Evolutionary conservation across 2,113 vertebrate species (phyloP), one percentile per base, ranked within the genome.

Genomic region (Noturus placidus): DNA sequence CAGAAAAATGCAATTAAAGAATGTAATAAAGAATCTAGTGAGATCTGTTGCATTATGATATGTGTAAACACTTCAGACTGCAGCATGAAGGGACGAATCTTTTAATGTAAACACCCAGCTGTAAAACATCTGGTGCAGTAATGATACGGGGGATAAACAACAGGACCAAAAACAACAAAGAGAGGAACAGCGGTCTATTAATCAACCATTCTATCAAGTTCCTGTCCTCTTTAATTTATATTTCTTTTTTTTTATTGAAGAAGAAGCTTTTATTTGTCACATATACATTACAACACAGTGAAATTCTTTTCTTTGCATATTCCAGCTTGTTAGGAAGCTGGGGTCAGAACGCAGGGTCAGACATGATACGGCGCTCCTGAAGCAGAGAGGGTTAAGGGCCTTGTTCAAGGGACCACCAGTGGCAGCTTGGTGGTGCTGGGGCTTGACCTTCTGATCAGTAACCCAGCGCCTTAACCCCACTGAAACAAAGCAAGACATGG

Each of bases 131-230:
- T 42, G 52, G 19, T 3, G 30, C 46, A 2, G 35, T 30, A 77
- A 59, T 76, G 13, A 59, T 85, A 33, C 7, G n/a, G 13, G n/a
- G 50, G 83, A 85, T 22, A 74, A 72, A 74, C 69, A 35, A 74
- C 2, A 10, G 52, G 67, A 42, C 59, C 65, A 70, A 30, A 30
- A 30, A 30, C 17, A 72, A 72, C 83, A 84, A 65, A 84, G 9
- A 25, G 50, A 56, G 19, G 77, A 85, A 63, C 33, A 6, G 33
- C 13, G 59, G 19, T 30, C 83, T 57, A 72, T 38, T 46, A 76
- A 27, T 59, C 54, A 42, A 61, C 33, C n/a, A 25, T 61, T 46
- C 69, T 57, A 61, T 30, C 33, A 61, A 61, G 25, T n/a, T 20
- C 19, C 11, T 59, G 42, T 25, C 54, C 54, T 38, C 14, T 33